phyloP scores from a whole-genome alignment of 2,888 invertebrate genomes.

The Tetramorium bicarinatum region DNA sequence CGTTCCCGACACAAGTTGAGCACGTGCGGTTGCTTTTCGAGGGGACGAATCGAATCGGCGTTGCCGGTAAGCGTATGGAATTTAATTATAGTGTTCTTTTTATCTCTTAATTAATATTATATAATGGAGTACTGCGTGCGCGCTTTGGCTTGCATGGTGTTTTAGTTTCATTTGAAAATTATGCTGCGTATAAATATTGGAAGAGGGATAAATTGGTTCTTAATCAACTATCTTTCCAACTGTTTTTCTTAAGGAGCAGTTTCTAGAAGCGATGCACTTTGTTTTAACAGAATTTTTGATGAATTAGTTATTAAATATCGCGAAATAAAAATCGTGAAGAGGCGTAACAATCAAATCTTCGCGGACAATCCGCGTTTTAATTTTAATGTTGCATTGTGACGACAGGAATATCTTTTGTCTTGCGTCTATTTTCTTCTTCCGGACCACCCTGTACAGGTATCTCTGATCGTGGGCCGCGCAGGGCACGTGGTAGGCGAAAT shows the following conservation, averaged over 20 bases:
- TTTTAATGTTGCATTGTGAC: conserved; percentile 6
- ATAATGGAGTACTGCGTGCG: not conserved
- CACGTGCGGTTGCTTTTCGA: conserved; percentile 24
- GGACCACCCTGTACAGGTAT: conserved; percentile 54
- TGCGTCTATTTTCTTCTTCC: conserved; percentile 6
- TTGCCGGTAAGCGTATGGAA: not conserved
- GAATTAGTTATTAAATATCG: not conserved
- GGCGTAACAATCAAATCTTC: not conserved
- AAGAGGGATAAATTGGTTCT: not conserved
- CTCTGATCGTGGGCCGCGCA: conserved; percentile 42
- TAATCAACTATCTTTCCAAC: not conserved
- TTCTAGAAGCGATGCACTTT: not conserved
- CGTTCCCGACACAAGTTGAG: not conserved
- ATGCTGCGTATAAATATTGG: not conserved
- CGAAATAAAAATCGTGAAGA: not conserved
- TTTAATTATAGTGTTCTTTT: not conserved
- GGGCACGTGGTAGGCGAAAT: conserved; percentile 72
- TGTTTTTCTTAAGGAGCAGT: not conserved
- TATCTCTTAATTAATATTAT: not conserved
- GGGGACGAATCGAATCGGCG: not conserved
- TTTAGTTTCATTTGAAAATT: not conserved
- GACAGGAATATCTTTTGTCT: conserved; percentile 18
- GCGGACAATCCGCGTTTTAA: not conserved
- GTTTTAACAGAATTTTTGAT: not conserved
- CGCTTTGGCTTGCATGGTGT: not conserved